Base-by-base conservation (phyloP, 1,140 invertebrate genomes). In the Hycleus phaleratus region DNA sequence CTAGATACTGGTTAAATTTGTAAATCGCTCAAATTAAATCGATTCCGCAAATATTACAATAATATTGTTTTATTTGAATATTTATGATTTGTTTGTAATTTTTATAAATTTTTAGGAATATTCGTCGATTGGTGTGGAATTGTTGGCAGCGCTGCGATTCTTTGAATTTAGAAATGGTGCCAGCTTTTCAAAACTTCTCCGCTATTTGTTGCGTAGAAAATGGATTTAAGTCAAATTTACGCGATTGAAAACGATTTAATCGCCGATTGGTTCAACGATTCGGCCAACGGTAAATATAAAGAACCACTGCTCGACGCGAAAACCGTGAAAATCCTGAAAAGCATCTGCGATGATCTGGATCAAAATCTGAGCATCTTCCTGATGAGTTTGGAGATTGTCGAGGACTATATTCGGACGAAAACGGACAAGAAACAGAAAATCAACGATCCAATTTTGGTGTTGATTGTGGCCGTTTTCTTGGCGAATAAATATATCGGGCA, bases 281-380 rank as follows among this genome's bases (percentile, higher is more conserved):
- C 67, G 60, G 38, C 57, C 26, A 26, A 56, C 10, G 26, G 48
- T 9, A 25, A 52, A 8, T 69, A 64, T 10, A 47, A 57, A 11
- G 66, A 71, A 49, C 69, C 69, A 4, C 40, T 65, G 6, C 42
- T 69, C 25, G 61, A 62, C n/a, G 51, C 55, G 46, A 46, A 54
- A n/a, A 51, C 55, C 11, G 49, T 61, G 9, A 62, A 59, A 12
- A 26, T 71, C 12, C 53, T 71, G 18, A 68, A 68, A 62, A 45
- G 60, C 10, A 47, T 56, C 24, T 71, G 69, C 38, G 59, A 65
- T 40, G 59, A 59, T 5, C 62, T 69, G n/a, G 62, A 66, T 18
- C 66, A 67, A 52, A 64, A 68, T 32, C 40, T 63, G 9, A 60
- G 67, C 42, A 66, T 71, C 3, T 69, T 71, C 46, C 51, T 66